Evolutionary conservation across 2,797 vertebrate genomes (phyloP).

Genomic region (Pseudomugil tenellus): DNA sequence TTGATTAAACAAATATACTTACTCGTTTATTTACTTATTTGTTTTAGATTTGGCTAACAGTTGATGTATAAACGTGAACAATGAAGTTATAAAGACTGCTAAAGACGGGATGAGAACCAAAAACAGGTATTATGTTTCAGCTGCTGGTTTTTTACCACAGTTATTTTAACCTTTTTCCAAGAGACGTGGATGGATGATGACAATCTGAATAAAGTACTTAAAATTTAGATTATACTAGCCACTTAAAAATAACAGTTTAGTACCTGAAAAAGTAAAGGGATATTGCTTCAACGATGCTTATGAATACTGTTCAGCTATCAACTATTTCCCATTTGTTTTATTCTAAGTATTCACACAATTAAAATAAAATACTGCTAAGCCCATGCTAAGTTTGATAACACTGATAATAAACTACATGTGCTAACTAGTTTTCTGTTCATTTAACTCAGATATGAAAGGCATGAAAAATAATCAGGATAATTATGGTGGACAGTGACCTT

Average conservation of each 20-base stretch:
- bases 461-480: slow-evolving; percentile 3
- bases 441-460: background rate
- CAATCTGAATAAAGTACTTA: background rate
- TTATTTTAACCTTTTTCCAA: background rate
- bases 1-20: background rate
- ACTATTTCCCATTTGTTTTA: background rate
- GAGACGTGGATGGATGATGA: background rate
- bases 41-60: background rate
- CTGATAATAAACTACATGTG: background rate
- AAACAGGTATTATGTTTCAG: background rate
- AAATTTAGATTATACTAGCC: background rate
- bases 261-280: background rate
- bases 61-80: background rate
- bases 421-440: background rate
- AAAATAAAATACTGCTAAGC: no score
- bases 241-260: background rate
- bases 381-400: background rate
- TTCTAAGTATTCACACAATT: background rate
- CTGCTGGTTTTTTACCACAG: background rate
- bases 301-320: slow-evolving; percentile 5
- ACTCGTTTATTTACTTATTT: background rate
- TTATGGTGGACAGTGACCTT: slow-evolving; percentile 9
- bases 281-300: background rate
- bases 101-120: background rate
- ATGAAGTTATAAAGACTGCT: slow-evolving; percentile 2